phyloP scores from a whole-genome alignment of 2,113 vertebrate species.

The Morphnarchus princeps region DNA sequence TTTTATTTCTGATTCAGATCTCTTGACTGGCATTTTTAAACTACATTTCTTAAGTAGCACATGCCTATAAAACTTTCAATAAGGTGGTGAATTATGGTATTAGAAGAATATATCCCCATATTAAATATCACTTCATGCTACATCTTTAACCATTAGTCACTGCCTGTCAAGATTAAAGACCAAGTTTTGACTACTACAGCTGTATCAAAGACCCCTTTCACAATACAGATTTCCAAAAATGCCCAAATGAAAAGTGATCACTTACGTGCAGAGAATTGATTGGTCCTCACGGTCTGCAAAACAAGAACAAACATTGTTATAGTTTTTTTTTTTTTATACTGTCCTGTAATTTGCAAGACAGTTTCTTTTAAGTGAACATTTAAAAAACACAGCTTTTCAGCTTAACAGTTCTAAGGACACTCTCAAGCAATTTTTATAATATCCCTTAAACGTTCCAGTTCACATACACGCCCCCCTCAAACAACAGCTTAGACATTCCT shows the following conservation, averaged over 20 bases:
- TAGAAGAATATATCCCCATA: background rate
- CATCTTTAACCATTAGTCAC: background rate
- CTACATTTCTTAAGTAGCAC: background rate
- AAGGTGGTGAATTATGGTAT: background rate
- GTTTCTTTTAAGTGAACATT: background rate
- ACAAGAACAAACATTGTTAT: conserved; percentile 25
- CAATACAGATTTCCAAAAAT: background rate
- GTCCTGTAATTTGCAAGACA: background rate
- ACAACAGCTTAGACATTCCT: background rate
- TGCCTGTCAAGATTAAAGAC: background rate
- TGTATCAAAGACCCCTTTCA: background rate
- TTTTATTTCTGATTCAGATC: background rate
- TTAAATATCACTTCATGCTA: background rate
- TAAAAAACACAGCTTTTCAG: background rate
- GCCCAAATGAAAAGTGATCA: conserved; percentile 18
- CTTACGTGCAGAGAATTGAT: conserved; percentile 99
- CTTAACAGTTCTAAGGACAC: background rate
- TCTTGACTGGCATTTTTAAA: background rate
- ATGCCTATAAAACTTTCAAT: background rate
- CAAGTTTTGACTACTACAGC: background rate
- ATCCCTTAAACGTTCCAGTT: background rate
- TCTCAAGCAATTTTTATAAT: background rate
- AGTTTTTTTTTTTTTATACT: background rate
- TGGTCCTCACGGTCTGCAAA: conserved; percentile 97
- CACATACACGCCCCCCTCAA: background rate